phyloP scores from a whole-genome alignment of 2,888 invertebrate genomes.

The Myopa testacea region DNA sequence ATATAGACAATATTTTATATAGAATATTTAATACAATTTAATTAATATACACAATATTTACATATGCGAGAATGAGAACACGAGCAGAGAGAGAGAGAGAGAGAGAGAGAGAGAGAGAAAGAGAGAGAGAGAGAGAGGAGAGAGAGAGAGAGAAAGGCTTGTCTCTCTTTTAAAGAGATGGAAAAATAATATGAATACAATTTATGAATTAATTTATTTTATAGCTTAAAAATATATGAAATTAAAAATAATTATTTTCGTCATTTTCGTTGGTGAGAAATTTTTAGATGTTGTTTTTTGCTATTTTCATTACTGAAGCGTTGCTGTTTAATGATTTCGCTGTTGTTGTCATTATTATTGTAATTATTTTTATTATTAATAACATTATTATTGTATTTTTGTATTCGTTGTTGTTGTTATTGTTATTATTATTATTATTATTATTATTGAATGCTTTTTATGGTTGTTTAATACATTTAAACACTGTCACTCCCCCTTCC shows the following conservation, averaged over 20 bases:
- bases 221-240: too few relatives aligned
- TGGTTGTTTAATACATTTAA: constrained; percentile 33
- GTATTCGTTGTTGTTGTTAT: constrained; percentile 47
- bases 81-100: too few relatives aligned
- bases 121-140: too few relatives aligned
- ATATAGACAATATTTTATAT: too few relatives aligned
- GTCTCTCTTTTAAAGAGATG: too few relatives aligned
- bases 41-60: too few relatives aligned
- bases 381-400: constrained; percentile 43
- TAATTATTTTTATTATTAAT: constrained; percentile 35
- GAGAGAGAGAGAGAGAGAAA: too few relatives aligned
- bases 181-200: too few relatives aligned
- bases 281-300: constrained; percentile 35
- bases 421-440: constrained; percentile 44
- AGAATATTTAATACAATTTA: too few relatives aligned
- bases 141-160: too few relatives aligned
- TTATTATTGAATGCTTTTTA: constrained; percentile 41
- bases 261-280: constrained; percentile 35
- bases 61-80: too few relatives aligned
- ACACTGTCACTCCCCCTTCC: neutral
- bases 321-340: constrained; percentile 38
- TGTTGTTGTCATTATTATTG: constrained; percentile 30
- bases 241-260: neutral
- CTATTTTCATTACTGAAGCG: neutral
- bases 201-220: too few relatives aligned